These are phyloP conservation scores for Cathartes aura DNA, from an alignment of 2,113 vertebrate species.

Conservation along the genomic window DNA sequence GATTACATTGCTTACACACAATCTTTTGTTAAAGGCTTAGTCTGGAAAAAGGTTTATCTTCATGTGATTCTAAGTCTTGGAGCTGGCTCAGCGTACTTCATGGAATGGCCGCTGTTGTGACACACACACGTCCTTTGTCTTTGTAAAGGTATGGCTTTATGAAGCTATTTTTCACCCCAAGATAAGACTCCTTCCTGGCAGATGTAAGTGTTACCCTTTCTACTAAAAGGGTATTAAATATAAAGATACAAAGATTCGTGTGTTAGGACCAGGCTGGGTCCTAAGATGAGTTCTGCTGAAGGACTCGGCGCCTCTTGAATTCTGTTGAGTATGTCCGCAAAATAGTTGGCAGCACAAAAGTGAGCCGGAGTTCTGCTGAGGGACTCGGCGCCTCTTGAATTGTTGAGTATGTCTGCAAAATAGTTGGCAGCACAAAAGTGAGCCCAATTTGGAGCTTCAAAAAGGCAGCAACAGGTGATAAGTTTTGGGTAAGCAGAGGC, in stretches of 20 bases:
- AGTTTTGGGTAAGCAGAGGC: not conserved
- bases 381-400: not conserved
- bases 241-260: not conserved
- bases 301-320: no score
- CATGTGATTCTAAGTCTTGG: not conserved
- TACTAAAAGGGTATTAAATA: not conserved
- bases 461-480: not conserved
- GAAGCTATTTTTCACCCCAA: not conserved
- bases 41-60: not conserved
- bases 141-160: not conserved
- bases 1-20: not conserved
- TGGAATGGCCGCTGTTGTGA: not conserved
- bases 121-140: not conserved
- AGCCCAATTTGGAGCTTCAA: not conserved
- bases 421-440: not conserved
- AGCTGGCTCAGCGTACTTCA: not conserved
- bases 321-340: not conserved
- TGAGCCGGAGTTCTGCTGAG: no score
- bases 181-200: not conserved
- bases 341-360: not conserved
- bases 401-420: not conserved
- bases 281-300: no score
- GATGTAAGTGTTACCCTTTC: not conserved
- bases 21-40: not conserved
- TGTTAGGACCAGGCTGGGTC: no score